Evolutionary conservation across 2,797 vertebrate species (phyloP), one percentile per base, ranked within the genome.

Genomic region (Chrosomus eos): DNA sequence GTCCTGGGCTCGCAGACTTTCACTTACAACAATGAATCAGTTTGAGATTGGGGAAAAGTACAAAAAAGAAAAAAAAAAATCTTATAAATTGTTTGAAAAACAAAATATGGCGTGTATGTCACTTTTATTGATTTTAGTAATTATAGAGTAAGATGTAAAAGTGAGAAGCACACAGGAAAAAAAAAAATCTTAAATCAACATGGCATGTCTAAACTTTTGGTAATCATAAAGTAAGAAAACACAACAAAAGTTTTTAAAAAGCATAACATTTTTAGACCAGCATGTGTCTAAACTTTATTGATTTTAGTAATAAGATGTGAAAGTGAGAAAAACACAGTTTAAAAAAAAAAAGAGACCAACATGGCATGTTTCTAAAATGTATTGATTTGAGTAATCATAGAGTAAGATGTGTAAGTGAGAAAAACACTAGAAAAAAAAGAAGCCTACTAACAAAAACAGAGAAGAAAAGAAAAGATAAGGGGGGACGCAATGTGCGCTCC

Each of bases 401-500:
- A 48, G 40, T 28, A 8, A 64, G 60, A 28, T 48, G 43, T 28
- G 16, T 16, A 18, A 45, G 70, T 73, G 78, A 53, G 78, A 80
- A 80, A 67, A 80, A 80, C 77, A 51, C 5, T 4, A 18, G 3
- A 45, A 11, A 16, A 3, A 89, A 87, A 81, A 85, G n/a, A n/a
- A 78, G 86, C 91, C 62, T 90, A 88, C 88, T 85, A 84, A 85
- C 88, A 88, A 87, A 81, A 90, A 90, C 80, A 36, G 88, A 89
- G 51, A 67, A 89, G 82, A 87, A 91, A 86, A 87, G 84, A 90
- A 93, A 91, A 92, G 89, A 93, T 89, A 90, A 85, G 62, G 76
- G 48, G 48, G 83, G 82, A 79, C 88, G 85, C 92, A 88, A 92
- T 95, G 94, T 96, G 94, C 92, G 93, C 93, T 90, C 93, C 95